Conservation (phyloP, 2,113 vertebrate genomes). For the Malurus alboscapulatus region DNA sequence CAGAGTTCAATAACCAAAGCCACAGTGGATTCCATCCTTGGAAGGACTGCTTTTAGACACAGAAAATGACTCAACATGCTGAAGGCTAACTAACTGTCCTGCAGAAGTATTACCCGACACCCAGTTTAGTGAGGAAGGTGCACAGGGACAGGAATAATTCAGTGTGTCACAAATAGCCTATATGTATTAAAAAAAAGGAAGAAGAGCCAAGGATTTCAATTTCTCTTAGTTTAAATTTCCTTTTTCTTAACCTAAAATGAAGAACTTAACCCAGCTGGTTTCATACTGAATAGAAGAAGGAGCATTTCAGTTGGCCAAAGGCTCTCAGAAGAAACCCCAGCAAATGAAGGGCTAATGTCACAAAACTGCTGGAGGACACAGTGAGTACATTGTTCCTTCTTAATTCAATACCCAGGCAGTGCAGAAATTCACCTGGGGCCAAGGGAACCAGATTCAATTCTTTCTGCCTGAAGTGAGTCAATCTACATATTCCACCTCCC, state of each 20-base stretch:
- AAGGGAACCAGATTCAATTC: not conserved
- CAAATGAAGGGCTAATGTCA: not conserved
- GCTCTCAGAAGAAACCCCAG: not conserved
- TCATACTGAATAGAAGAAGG: not conserved
- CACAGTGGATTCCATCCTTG: not conserved
- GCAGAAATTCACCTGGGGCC: not conserved
- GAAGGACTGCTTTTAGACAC: not conserved
- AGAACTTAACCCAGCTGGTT: not conserved
- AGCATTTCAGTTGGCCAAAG: not conserved
- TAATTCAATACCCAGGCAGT: not conserved
- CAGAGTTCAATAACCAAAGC: not conserved
- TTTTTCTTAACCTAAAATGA: not conserved
- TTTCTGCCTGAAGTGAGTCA: not conserved
- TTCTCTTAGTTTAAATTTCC: not conserved
- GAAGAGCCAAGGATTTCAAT: not conserved
- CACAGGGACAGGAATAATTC: not conserved
- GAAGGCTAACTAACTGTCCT: not conserved
- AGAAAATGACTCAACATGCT: not conserved
- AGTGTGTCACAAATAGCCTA: not conserved
- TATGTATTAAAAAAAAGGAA: not conserved
- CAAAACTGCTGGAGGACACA: not conserved
- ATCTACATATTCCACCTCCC: not conserved
- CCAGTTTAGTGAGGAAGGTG: not conserved
- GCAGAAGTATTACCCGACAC: not conserved
- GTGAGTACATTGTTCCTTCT: not conserved